Base-by-base conservation (phyloP, 2,113 vertebrate genomes). In the Cyanoderma ruficeps region DNA sequence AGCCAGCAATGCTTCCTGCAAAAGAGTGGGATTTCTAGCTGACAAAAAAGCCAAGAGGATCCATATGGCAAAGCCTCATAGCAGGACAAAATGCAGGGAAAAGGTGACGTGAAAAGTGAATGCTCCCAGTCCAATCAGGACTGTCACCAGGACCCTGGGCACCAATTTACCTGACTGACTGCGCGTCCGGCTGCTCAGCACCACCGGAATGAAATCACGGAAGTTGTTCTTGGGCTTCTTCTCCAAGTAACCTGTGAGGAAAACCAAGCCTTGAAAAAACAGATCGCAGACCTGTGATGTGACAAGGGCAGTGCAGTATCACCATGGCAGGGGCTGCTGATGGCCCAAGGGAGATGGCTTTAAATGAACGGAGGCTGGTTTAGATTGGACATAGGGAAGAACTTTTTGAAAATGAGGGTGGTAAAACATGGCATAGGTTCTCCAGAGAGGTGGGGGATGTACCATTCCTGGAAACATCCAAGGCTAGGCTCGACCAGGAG, bases 181-280 rank as follows among this genome's bases (percentile, higher is more conserved):
- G 83, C 98, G 98, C 0, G 98, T 98, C 87, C 98, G 97, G 77
- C 98, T 98, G 96, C 98, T 98, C 97, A 98, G 97, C 95, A 98
- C 98, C 88, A 98, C 98, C 0, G 98, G 98, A 61, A 98, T 98
- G 95, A 98, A 98, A 96, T 98, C 98, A 60, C 98, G 97, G 64
- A 98, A 98, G 94, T 97, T 98, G 97, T 98, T 98, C 97, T 98
- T 98, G 84, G 98, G 97, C 93, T 98, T 98, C 97, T 98, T 98
- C 97, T 98, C 98, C 55, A 97, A 96, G 87, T 74, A 98, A 89
- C 97, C 98, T 98, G 90, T 5, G 79, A 69, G 72, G 59, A 94
- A 64, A 91, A 69, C 28, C 0, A 1, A 90, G n/a, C 33, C 52
- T 60, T 76, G 85, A 95, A 86, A 27, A 70, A 42, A 37, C 17